Evolutionary conservation across 2,888 invertebrate species (phyloP).

Genomic region (Scaptodrosophila latifasciaeformis): DNA sequence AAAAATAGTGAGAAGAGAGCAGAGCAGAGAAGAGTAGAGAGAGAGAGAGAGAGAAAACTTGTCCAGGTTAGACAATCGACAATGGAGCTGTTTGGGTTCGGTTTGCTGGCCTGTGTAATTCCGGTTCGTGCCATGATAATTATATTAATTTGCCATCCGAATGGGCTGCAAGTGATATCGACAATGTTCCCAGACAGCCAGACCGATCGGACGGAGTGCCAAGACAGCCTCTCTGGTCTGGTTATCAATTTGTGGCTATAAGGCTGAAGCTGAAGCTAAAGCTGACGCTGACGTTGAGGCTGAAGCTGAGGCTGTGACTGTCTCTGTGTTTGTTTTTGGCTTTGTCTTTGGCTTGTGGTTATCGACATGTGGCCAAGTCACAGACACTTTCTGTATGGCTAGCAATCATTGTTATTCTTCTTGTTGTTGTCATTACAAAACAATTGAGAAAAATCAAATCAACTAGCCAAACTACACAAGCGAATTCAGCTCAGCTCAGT

Average conservation of each 20-base stretch:
- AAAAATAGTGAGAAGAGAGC: no score
- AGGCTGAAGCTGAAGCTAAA: no score
- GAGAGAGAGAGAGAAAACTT: slow-evolving; percentile 7
- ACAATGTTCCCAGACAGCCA: slow-evolving; percentile 14
- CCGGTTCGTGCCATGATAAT: slow-evolving; percentile 69
- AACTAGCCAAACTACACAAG: slow-evolving; percentile 22
- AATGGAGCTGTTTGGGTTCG: no score
- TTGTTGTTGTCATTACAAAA: slow-evolving; percentile 55
- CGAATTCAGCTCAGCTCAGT: no score
- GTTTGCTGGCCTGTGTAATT: slow-evolving; percentile 58
- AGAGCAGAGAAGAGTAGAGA: no score
- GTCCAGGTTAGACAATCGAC: slow-evolving; percentile 40
- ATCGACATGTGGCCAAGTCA: slow-evolving; percentile 20
- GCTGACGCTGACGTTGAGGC: slow-evolving; percentile 9
- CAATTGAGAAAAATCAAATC: slow-evolving; percentile 60
- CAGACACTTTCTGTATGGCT: slow-evolving; percentile 21
- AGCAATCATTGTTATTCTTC: slow-evolving; percentile 8
- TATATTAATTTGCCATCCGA: slow-evolving; percentile 66
- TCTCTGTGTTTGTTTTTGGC: slow-evolving; percentile 1
- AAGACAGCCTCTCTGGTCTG: slow-evolving; percentile 37
- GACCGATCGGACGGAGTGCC: slow-evolving; percentile 22
- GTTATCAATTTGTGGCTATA: slow-evolving; percentile 53
- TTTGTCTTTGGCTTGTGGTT: slow-evolving; percentile 12
- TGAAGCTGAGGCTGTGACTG: slow-evolving; percentile 2
- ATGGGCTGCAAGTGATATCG: slow-evolving; percentile 56